A percentile compares a stretch with the other conserved stretches of the same genome.
Evolutionary conservation across 92 coral and sea anemone genomes (phyloP).

Genomic region (Palythoa caribaeorum): DNA sequence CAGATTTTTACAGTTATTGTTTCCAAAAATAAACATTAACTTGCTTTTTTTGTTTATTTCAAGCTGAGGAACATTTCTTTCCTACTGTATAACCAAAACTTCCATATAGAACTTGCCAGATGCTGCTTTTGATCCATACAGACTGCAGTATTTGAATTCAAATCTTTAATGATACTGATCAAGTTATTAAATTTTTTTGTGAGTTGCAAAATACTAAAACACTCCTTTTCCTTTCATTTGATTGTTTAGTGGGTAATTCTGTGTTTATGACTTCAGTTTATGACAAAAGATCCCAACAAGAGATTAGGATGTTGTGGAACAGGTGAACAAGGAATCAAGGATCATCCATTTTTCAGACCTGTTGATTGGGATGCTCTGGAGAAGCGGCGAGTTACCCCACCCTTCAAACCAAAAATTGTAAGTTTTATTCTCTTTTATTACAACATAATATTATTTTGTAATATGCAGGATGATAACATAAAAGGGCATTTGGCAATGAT

Average conservation of each 20-base stretch:
- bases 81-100: too few relatives aligned
- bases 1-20: too few relatives aligned
- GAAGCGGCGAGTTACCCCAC: conserved; percentile 80
- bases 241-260: not conserved
- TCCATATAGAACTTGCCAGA: too few relatives aligned
- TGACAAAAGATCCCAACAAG: conserved; percentile 88
- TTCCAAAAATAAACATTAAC: too few relatives aligned
- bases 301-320: conserved; percentile 92
- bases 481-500: not conserved
- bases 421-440: conserved; percentile 41
- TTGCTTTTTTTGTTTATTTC: too few relatives aligned
- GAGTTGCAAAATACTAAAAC: too few relatives aligned
- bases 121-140: too few relatives aligned
- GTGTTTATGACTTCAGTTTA: conserved; percentile 67
- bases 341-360: conserved; percentile 89
- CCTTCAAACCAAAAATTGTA: conserved; percentile 96
- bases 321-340: conserved; percentile 89
- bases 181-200: too few relatives aligned
- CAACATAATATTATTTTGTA: not conserved
- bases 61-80: too few relatives aligned
- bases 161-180: too few relatives aligned
- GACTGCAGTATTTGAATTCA: too few relatives aligned
- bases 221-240: too few relatives aligned
- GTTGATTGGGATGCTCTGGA: conserved; percentile 92
- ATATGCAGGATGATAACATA: not conserved